phyloP scores from a whole-genome alignment of 2,797 vertebrate species.

The Rhinophrynus dorsalis region DNA sequence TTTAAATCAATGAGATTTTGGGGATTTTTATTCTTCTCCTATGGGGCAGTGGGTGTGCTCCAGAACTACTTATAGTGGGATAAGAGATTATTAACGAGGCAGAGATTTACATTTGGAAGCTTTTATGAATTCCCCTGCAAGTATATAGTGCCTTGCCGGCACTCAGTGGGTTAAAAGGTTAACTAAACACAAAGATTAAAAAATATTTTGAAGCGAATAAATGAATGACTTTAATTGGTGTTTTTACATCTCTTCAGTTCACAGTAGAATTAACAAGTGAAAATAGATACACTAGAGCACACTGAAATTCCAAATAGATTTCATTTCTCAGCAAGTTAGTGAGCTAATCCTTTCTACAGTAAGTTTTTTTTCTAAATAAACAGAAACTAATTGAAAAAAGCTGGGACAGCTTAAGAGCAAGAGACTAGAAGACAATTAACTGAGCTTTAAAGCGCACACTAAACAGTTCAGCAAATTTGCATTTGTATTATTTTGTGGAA shows the following conservation, averaged over 20 bases:
- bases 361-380: conserved; percentile 63
- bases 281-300: conserved; percentile 58
- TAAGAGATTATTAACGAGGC: too few relatives aligned
- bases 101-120: too few relatives aligned
- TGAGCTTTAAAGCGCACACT: conserved; percentile 60
- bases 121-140: too few relatives aligned
- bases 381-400: conserved; percentile 67
- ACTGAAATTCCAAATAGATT: conserved; percentile 64
- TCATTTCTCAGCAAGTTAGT: conserved; percentile 64
- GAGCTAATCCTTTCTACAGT: conserved; percentile 67
- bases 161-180: too few relatives aligned
- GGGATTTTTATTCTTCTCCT: too few relatives aligned
- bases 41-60: too few relatives aligned
- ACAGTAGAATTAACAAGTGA: conserved; percentile 57
- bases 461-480: conserved; percentile 64
- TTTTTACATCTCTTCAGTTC: conserved; percentile 51
- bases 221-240: conserved; percentile 56
- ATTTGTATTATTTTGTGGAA: conserved; percentile 58
- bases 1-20: too few relatives aligned
- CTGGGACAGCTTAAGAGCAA: conserved; percentile 59
- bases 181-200: neutral
- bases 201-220: conserved; percentile 48
- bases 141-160: too few relatives aligned
- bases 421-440: conserved; percentile 66
- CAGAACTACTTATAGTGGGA: too few relatives aligned